These are phyloP conservation scores for Drosophila histrio DNA, from an alignment of 2,888 invertebrate genomes.

Conservation along the genomic window DNA sequence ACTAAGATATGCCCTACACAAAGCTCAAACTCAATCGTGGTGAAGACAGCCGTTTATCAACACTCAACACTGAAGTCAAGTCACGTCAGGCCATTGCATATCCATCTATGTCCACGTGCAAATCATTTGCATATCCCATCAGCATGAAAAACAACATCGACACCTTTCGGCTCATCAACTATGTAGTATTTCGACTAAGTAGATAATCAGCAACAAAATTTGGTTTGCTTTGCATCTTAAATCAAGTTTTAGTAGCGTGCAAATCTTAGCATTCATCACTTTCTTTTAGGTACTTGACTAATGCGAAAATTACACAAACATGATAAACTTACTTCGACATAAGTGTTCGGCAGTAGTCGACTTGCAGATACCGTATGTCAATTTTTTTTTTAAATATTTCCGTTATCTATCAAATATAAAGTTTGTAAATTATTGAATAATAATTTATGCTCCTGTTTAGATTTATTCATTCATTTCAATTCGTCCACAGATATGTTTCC, in stretches of 20 bases:
- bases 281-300: conserved; percentile 73
- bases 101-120: conserved; percentile 58
- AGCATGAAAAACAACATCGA: conserved; percentile 17
- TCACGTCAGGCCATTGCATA: conserved; percentile 31
- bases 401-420: not conserved
- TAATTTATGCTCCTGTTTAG: not conserved
- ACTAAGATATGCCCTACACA: conserved; percentile 47
- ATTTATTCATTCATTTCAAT: not conserved
- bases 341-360: conserved; percentile 5
- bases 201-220: conserved; percentile 46
- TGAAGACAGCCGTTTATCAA: not conserved
- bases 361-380: conserved; percentile 10
- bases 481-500: not conserved
- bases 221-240: conserved; percentile 61
- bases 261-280: conserved; percentile 66
- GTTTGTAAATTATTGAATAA: too few species aligned
- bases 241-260: conserved; percentile 57
- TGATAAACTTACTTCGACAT: conserved; percentile 2
- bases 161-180: conserved; percentile 40
- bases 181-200: conserved; percentile 41
- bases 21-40: not conserved
- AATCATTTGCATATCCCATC: conserved; percentile 59
- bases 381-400: not conserved
- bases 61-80: conserved; percentile 19
- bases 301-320: conserved; percentile 68